Evolutionary conservation across 2,888 invertebrate species (phyloP), one percentile per base, ranked within the genome.

Genomic region (Drosophila birchii): DNA sequence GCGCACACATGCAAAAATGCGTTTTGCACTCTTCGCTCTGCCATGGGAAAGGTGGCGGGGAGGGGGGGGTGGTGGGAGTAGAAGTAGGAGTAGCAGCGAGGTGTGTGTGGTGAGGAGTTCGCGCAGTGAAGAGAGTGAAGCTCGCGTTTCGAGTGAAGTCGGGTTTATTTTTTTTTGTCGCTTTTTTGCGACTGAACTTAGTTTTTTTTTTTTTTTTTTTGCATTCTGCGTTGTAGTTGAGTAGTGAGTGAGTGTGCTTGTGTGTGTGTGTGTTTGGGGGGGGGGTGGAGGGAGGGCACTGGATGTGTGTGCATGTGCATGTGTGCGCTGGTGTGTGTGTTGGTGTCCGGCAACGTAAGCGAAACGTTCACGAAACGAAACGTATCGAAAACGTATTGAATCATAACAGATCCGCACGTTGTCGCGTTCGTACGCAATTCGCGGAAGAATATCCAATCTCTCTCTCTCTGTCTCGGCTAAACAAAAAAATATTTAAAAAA

Each of bases 361-460:
- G 68, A 47, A 68, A 61, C 43, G 73, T 61, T 53, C 51, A 53
- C 51, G 51, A 68, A 81, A 79, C 84, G 78, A 81, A 89, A 89
- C 88, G 83, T 86, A 86, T 86, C 75, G 90, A 83, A 88, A 79
- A 76, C 90, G 85, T 89, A 89, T 90, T 90, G 89, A 90, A 91
- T 90, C 91, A 91, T 89, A 91, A 91, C 91, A 90, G 91, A 91
- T 89, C 91, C 88, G 90, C 91, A 90, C 91, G 91, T 90, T 91
- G 90, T 90, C 90, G 91, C 89, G 91, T 88, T 90, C 91, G 90
- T 91, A 91, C 90, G 90, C 89, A 86, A 88, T 87, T 82, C 90
- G 88, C 88, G 88, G 90, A 90, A 89, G 80, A 78, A 79, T 78
- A 69, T 75, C 75, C 43, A 62, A 75, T 67, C 53, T 67, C 45